These are phyloP conservation scores for Prietella phreatophila DNA, from an alignment of 2,113 vertebrate genomes.

Conservation along the genomic window DNA sequence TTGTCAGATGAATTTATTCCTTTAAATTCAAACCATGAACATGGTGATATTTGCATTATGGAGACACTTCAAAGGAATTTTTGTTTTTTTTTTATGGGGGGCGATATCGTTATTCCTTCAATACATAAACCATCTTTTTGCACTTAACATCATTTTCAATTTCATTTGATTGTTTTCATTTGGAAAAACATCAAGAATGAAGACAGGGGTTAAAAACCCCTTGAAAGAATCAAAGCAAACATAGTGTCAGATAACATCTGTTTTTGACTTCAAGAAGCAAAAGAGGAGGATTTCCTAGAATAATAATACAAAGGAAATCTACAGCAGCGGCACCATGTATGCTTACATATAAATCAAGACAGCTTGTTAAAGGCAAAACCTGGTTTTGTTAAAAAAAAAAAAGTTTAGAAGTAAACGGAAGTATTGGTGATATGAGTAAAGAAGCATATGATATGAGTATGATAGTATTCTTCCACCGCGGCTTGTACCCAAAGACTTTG, in stretches of 20 bases:
- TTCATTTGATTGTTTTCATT: slow-evolving; percentile 3
- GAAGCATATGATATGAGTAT: too few relatives aligned
- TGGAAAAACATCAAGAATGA: not conserved
- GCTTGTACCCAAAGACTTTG: too few relatives aligned
- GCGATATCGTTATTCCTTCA: not conserved
- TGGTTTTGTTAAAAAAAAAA: not conserved
- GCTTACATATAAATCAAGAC: not conserved
- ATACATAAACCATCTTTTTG: not conserved
- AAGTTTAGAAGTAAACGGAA: too few relatives aligned
- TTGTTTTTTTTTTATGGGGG: not conserved
- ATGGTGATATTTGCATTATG: not conserved
- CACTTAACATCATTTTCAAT: not conserved
- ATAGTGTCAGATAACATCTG: not conserved
- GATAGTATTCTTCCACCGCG: too few relatives aligned
- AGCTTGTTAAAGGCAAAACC: not conserved
- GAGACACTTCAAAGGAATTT: not conserved
- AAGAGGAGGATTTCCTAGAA: not conserved
- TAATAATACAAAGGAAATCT: not conserved
- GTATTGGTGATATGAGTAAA: too few relatives aligned
- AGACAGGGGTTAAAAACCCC: slow-evolving; percentile 9
- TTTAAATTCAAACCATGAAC: slow-evolving; percentile 4
- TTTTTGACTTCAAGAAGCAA: not conserved
- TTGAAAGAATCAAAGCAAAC: slow-evolving; percentile 10
- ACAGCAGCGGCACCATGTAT: not conserved
- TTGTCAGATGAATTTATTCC: not conserved